These are phyloP conservation scores for Athrips mouffetella DNA, from an alignment of 2,888 invertebrate genomes.

Conservation along the genomic window DNA sequence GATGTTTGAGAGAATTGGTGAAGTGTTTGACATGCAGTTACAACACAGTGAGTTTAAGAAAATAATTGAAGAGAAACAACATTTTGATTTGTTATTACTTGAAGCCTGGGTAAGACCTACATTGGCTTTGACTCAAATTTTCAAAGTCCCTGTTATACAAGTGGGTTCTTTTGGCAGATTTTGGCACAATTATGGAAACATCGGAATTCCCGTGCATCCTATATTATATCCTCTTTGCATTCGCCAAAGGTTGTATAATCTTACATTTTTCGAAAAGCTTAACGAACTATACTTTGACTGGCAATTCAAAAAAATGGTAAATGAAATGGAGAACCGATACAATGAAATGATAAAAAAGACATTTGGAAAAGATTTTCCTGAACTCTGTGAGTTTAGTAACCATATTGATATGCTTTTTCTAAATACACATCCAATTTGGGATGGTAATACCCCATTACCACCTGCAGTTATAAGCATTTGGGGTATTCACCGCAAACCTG, in stretches of 20 bases:
- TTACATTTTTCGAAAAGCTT: slow-evolving; percentile 37
- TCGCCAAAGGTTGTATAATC: slow-evolving; percentile 31
- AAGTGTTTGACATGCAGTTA: slow-evolving; percentile 27
- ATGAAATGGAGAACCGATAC: slow-evolving; percentile 18
- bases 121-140: slow-evolving; percentile 32
- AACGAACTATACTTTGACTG: slow-evolving; percentile 29
- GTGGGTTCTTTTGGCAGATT: slow-evolving; percentile 39
- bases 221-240: slow-evolving; percentile 33
- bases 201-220: slow-evolving; percentile 41
- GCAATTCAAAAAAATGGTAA: slow-evolving; percentile 4
- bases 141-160: slow-evolving; percentile 40
- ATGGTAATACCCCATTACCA: slow-evolving; percentile 48
- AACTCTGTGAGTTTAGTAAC: slow-evolving; percentile 28
- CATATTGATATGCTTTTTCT: slow-evolving; percentile 56
- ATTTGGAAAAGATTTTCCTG: slow-evolving; percentile 34
- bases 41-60: slow-evolving; percentile 28
- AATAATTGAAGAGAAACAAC: slow-evolving; percentile 32
- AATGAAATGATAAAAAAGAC: slow-evolving; percentile 25
- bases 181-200: slow-evolving; percentile 22
- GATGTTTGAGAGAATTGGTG: slow-evolving; percentile 8
- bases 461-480: slow-evolving; percentile 57
- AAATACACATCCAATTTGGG: slow-evolving; percentile 53
- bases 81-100: slow-evolving; percentile 36
- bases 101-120: slow-evolving; percentile 32
- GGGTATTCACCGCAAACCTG: slow-evolving; percentile 50